Base-by-base conservation (phyloP, 2,888 invertebrate species). In the Gortyna flavago region DNA sequence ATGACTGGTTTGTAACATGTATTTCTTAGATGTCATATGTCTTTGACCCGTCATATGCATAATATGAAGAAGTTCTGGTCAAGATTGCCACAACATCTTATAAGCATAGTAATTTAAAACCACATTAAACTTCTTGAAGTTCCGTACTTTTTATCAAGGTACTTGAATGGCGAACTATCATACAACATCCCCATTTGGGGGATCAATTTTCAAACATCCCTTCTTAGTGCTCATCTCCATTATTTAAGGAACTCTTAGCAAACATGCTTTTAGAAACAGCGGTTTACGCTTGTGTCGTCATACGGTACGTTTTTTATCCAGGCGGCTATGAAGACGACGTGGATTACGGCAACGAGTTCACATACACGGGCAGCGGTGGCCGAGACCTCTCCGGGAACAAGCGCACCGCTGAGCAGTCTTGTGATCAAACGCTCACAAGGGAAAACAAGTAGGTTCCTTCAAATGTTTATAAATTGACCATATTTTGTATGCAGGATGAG, bases 291-390 rank as follows among this genome's bases (percentile, higher is more conserved):
- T 32, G 21, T 21, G 32, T n/a, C 11, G 29, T 38, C 35, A 38
- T 38, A 7, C 2, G n/a, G 61, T n/a, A 21, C 13, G 4, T 61
- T 38, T 11, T n/a, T 38, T 35, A 11, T 38, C 9, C 97, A 90
- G 98, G 98, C 32, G 98, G 98, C 0, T 99, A 99, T 90, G 98
- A 98, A 93, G 98, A 98, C 90, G 98, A 99, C 92, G 96, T 97
- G 32, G 99, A 99, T 92, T 95, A 98, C 84, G 99, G 99, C 0
- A 97, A 98, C 69, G 97, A 98, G 92, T 98, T 99, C 92, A 97
- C 97, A 3, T 99, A 98, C 93, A 98, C 98, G 0, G 99, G 98
- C 44, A 98, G 98, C 87, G 99, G 99, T 11, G 99, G 99, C 0
- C 96, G 98, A 13, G 98, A 98, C 93, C 95, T 98, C 1, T 98